phyloP scores from a whole-genome alignment of 2,113 vertebrate genomes.

The Ciconia boyciana region DNA sequence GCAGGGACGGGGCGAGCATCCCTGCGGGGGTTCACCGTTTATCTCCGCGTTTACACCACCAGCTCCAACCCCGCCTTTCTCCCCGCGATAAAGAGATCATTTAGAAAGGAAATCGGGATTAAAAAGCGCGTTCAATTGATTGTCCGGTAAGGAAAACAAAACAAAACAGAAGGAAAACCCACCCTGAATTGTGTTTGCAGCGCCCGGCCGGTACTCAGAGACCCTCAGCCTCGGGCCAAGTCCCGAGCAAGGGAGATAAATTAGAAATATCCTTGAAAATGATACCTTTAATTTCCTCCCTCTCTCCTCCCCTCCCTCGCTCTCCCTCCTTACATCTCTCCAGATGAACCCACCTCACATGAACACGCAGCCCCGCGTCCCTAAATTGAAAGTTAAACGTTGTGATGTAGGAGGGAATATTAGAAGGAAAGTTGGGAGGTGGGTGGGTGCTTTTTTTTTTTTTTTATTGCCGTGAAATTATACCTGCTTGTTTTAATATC shows the following conservation, averaged over 20 bases:
- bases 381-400: slow-evolving; percentile 33
- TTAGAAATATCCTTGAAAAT: slow-evolving; percentile 11
- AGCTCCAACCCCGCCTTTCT: not conserved
- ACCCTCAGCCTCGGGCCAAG: not conserved
- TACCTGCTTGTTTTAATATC: slow-evolving; percentile 41
- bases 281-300: slow-evolving; percentile 12
- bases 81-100: not conserved
- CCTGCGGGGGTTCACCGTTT: not conserved
- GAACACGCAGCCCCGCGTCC: not conserved
- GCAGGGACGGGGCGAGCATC: not conserved
- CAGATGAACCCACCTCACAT: not conserved
- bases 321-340: not conserved
- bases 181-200: not conserved
- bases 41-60: not conserved
- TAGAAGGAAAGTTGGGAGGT: not conserved
- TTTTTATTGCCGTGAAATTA: not conserved
- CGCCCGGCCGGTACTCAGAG: not conserved
- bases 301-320: not conserved
- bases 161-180: not conserved
- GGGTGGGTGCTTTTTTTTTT: not conserved
- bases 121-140: not conserved
- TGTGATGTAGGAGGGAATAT: not conserved
- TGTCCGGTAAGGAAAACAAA: not conserved
- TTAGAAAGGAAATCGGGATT: not conserved
- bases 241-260: not conserved